Evolutionary conservation across 2,113 vertebrate genomes (phyloP), one percentile per base, ranked within the genome.

Genomic region (Chaetops frenatus): DNA sequence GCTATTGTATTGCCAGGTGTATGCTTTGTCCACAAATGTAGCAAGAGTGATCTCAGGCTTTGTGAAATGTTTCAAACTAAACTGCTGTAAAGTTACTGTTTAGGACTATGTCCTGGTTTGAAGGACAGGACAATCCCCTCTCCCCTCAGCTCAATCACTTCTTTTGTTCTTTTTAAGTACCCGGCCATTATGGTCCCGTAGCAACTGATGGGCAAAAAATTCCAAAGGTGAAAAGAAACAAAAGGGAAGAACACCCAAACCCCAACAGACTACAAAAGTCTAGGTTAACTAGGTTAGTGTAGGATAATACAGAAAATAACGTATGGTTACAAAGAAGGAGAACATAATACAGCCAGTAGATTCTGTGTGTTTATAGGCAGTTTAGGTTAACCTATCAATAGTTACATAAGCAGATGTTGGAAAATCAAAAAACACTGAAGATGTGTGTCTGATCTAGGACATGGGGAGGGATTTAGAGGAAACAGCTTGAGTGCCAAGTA

Each of bases 1-100:
- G 42, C 16, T 38, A 0, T 47, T 1, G 0, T 36, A 14, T 61
- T 50, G 15, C 33, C 47, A 11, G 20, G 15, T 50, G 29, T 28
- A 15, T 35, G 2, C 24, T 76, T 76, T 50, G 44, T 36, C 57
- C 44, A 45, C 44, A 80, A 58, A 83, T 44, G 48, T 24, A 54
- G 28, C 8, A 81, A 65, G 36, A 50, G 18, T 25, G 33, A 64
- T 42, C 28, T 83, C 28, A 6, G 25, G 25, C 67, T 76, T 71
- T 25, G 3, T 58, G 5, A 80, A 58, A 76, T 21, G 10, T 66
- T 80, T 85, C 65, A 23, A 85, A 50, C 10, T 7, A 13, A 71
- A 69, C 69, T 69, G 24, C 28, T 90, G 15, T 36, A 36, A 87
- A 60, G 23, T 35, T 84, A 36, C 38, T 58, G 25, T 35, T 90